phyloP scores from a whole-genome alignment of 2,797 vertebrate genomes.

The Allobates femoralis region DNA sequence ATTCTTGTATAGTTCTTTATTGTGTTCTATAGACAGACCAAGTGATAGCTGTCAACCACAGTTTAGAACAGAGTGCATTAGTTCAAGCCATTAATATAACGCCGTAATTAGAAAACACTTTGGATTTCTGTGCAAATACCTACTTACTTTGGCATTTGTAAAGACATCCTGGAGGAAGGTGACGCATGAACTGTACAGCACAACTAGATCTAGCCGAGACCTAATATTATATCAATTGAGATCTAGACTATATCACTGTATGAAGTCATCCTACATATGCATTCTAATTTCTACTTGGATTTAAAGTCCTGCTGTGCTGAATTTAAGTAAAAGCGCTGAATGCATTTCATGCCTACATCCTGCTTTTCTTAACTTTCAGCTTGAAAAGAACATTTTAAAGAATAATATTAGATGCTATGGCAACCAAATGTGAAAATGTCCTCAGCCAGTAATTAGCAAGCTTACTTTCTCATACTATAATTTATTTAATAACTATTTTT shows the following conservation, averaged over 20 bases:
- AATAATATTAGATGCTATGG: slow-evolving; percentile 49
- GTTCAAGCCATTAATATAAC: neutral
- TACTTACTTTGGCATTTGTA: slow-evolving; percentile 5
- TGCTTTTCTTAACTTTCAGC: slow-evolving; percentile 40
- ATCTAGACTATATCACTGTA: slow-evolving; percentile 45
- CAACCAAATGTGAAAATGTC: slow-evolving; percentile 38
- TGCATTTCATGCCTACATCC: slow-evolving; percentile 38
- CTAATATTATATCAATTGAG: slow-evolving; percentile 44
- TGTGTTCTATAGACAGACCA: no score
- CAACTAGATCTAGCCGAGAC: slow-evolving; percentile 18
- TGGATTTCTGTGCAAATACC: slow-evolving; percentile 15
- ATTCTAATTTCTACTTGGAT: slow-evolving; percentile 36
- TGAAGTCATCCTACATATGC: slow-evolving; percentile 46
- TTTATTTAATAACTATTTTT: slow-evolving; percentile 39
- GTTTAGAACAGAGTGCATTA: neutral
- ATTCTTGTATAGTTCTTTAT: neutral
- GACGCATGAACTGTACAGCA: slow-evolving; percentile 37
- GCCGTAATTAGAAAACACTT: slow-evolving; percentile 1
- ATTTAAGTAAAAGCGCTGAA: slow-evolving; percentile 36
- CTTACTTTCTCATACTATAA: slow-evolving; percentile 17
- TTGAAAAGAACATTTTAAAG: slow-evolving; percentile 33
- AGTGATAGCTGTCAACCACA: neutral
- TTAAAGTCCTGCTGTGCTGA: slow-evolving; percentile 48
- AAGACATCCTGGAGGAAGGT: slow-evolving; percentile 13
- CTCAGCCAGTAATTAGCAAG: slow-evolving; percentile 32